A percentile compares a stretch with the other conserved stretches of the same genome.
Conservation (phyloP, 2,888 invertebrate genomes). For the Dimorphilus gyrociliatus region DNA sequence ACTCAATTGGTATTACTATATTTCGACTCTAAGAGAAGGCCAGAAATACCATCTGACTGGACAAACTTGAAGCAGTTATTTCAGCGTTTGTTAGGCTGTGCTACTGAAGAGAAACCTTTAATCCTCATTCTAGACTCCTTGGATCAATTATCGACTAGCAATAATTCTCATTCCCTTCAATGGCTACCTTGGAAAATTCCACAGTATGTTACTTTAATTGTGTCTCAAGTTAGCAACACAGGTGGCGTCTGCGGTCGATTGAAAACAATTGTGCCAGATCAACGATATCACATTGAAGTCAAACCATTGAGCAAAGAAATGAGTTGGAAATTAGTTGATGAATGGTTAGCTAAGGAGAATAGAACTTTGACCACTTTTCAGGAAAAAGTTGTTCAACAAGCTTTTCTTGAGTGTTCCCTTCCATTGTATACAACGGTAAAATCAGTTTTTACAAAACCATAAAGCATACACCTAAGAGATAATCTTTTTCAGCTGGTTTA, state of each 20-base stretch:
- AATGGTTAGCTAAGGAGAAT: conserved; percentile 11
- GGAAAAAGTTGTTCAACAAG: conserved; percentile 8
- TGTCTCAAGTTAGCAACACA: conserved; percentile 13
- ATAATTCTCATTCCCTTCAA: conserved; percentile 13
- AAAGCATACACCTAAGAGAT: no score
- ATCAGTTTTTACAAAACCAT: no score
- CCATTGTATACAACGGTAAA: conserved; percentile 14
- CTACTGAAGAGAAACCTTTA: conserved; percentile 12
- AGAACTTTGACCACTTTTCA: conserved; percentile 15
- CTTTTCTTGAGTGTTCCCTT: conserved; percentile 12
- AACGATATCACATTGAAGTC: conserved; percentile 9
- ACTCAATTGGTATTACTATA: conserved; percentile 8
- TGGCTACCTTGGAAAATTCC: conserved; percentile 16
- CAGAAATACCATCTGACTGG: no score
- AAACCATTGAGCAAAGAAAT: conserved; percentile 13
- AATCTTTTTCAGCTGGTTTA: conserved; percentile 15
- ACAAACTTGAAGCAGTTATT: no score
- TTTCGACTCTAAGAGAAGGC: neutral
- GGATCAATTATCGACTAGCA: conserved; percentile 14
- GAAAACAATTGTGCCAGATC: conserved; percentile 5
- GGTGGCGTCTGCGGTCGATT: conserved; percentile 17
- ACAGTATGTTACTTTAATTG: conserved; percentile 12
- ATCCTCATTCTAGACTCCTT: conserved; percentile 17
- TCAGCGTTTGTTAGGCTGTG: no score
- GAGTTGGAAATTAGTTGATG: conserved; percentile 17